Conservation (phyloP, 64 coral and sea anemone species). For the Actinia equina region DNA sequence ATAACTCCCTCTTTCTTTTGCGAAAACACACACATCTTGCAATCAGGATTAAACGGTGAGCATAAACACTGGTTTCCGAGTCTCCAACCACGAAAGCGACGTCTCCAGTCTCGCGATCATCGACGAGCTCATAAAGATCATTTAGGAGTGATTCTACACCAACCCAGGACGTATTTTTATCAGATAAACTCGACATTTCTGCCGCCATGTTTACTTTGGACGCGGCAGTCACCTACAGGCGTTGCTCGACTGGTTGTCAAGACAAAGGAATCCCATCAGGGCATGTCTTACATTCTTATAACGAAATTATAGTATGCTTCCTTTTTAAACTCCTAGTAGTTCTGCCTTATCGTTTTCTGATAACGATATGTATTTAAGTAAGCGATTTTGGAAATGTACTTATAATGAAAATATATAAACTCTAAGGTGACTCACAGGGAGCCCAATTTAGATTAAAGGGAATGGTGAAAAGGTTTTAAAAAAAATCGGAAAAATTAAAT, state of each 20-base stretch:
- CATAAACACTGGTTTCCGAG: slow-evolving; percentile 52
- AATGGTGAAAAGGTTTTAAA: too few relatives aligned
- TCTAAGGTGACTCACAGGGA: too few relatives aligned
- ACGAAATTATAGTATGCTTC: too few relatives aligned
- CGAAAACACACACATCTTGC: slow-evolving; percentile 66
- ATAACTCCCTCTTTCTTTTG: slow-evolving; percentile 59
- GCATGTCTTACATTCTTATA: too few relatives aligned
- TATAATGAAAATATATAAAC: too few relatives aligned
- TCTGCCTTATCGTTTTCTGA: too few relatives aligned
- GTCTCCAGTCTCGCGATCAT: slow-evolving; percentile 74
- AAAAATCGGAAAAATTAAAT: too few relatives aligned
- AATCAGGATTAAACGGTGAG: slow-evolving; percentile 69
- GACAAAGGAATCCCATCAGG: neutral
- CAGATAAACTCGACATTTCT: slow-evolving; percentile 12
- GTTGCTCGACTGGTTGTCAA: slow-evolving; percentile 15
- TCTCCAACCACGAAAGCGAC: slow-evolving; percentile 72
- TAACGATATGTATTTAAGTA: too few relatives aligned
- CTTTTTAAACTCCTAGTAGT: too few relatives aligned
- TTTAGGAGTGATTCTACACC: slow-evolving; percentile 62
- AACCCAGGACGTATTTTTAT: slow-evolving; percentile 55
- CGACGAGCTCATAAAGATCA: slow-evolving; percentile 62
- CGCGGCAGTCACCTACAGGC: slow-evolving; percentile 14
- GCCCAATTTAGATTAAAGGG: too few relatives aligned
- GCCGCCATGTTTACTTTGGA: slow-evolving; percentile 67
- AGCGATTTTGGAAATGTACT: too few relatives aligned